Conservation (phyloP, 2,797 vertebrate genomes). For the Hybognathus amarus region DNA sequence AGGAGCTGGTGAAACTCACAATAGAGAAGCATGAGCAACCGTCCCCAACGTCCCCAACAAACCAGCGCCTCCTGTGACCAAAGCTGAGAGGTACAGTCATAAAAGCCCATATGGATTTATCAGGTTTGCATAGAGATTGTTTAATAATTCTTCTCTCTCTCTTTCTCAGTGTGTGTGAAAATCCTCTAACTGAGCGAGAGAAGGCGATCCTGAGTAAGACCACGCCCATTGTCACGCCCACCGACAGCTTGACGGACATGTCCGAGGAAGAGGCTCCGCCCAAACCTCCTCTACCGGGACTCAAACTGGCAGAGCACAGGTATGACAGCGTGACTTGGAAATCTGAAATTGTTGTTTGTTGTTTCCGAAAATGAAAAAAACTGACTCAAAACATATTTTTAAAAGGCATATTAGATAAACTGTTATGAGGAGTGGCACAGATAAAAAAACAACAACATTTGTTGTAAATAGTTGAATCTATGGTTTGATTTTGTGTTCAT, state of each 20-base stretch:
- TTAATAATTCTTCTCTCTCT: background rate
- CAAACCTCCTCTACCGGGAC: slow-evolving; percentile 94
- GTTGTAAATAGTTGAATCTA: too few relatives aligned
- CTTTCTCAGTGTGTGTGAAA: slow-evolving; percentile 80
- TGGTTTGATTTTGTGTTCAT: too few relatives aligned
- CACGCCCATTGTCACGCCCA: slow-evolving; percentile 70
- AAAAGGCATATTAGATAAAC: background rate
- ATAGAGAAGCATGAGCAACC: slow-evolving; percentile 97
- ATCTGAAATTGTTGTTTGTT: background rate
- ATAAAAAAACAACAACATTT: too few relatives aligned
- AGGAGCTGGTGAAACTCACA: slow-evolving; percentile 96
- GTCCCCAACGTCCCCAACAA: slow-evolving; percentile 90
- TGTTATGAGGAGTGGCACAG: too few relatives aligned
- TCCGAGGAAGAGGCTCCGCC: slow-evolving; percentile 89
- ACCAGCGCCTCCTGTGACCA: slow-evolving; percentile 81
- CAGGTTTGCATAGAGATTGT: background rate
- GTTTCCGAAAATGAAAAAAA: background rate
- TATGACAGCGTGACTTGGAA: slow-evolving; percentile 59
- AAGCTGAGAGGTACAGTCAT: slow-evolving; percentile 84
- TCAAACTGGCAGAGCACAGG: slow-evolving; percentile 95
- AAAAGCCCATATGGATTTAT: background rate
- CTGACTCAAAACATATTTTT: background rate
- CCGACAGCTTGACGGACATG: slow-evolving; percentile 79
- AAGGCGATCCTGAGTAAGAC: slow-evolving; percentile 88
- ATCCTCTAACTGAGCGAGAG: slow-evolving; percentile 86